phyloP scores from a whole-genome alignment of 2,113 vertebrate species.

The Caloenas nicobarica region DNA sequence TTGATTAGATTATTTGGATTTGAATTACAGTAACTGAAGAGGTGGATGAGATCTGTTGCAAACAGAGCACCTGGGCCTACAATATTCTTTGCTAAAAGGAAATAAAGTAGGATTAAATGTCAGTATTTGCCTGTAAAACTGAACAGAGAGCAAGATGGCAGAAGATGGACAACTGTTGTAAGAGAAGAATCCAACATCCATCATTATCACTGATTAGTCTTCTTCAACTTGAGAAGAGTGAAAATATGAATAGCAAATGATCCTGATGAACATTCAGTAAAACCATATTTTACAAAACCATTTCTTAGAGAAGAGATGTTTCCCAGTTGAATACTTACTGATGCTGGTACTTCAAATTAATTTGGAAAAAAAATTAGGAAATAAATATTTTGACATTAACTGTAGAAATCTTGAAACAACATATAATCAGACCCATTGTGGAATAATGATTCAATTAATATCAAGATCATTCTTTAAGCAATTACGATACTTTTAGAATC shows the following conservation, averaged over 20 bases:
- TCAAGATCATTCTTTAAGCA: not conserved
- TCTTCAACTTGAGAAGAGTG: not conserved
- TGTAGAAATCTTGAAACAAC: not conserved
- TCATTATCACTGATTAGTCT: not conserved
- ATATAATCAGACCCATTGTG: not conserved
- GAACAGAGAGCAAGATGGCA: not conserved
- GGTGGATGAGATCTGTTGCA: not conserved
- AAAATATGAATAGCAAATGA: not conserved
- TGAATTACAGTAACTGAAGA: not conserved
- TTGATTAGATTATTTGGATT: not conserved
- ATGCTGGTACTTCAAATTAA: not conserved
- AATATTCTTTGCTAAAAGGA: not conserved
- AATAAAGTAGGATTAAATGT: not conserved
- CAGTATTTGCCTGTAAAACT: not conserved
- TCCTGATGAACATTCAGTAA: not conserved
- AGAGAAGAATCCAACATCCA: not conserved
- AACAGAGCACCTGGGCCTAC: not conserved
- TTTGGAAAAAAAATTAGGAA: not conserved
- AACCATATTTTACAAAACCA: not conserved
- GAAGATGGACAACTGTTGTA: not conserved
- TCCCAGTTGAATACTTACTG: not conserved
- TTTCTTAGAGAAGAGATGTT: not conserved
- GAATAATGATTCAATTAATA: not conserved
- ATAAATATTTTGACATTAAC: not conserved
- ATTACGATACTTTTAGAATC: not conserved